Evolutionary conservation across 2,888 invertebrate species (phyloP).

Genomic region (Brachyptera risi): DNA sequence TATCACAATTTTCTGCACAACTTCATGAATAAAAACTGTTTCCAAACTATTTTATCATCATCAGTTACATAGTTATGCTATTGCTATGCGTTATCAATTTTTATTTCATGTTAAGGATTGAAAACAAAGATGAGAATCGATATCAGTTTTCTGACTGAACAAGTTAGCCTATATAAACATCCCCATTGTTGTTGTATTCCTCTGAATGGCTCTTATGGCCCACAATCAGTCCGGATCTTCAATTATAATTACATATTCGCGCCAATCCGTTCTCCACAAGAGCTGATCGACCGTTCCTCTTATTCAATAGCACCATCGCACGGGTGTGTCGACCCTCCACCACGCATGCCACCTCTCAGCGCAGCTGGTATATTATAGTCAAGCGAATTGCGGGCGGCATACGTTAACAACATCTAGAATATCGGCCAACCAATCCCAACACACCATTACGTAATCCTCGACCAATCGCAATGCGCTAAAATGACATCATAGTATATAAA

Average conservation of each 20-base stretch:
- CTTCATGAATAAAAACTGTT: too few species aligned
- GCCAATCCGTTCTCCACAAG: background rate
- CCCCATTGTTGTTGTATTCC: background rate
- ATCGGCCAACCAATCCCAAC: slow-evolving; percentile 2
- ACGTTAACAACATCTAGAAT: slow-evolving; percentile 11
- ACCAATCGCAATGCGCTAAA: background rate
- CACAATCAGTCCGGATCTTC: background rate
- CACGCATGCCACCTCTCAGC: background rate
- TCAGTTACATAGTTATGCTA: too few species aligned
- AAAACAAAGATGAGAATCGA: too few species aligned
- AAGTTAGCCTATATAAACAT: background rate
- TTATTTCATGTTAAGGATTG: too few species aligned
- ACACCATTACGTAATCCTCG: slow-evolving; percentile 11
- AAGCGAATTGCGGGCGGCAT: slow-evolving; percentile 18
- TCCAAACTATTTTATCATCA: too few species aligned
- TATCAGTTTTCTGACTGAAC: too few species aligned
- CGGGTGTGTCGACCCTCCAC: background rate
- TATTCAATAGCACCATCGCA: too few species aligned
- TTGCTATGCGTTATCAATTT: too few species aligned
- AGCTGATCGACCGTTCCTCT: too few species aligned
- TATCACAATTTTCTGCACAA: too few species aligned
- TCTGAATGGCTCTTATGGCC: background rate
- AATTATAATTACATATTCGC: background rate
- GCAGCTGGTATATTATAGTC: too few species aligned
- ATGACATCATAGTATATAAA: slow-evolving; percentile 13